phyloP scores from a whole-genome alignment of 1,140 invertebrate species.

The Drosophila nigrodunni region DNA sequence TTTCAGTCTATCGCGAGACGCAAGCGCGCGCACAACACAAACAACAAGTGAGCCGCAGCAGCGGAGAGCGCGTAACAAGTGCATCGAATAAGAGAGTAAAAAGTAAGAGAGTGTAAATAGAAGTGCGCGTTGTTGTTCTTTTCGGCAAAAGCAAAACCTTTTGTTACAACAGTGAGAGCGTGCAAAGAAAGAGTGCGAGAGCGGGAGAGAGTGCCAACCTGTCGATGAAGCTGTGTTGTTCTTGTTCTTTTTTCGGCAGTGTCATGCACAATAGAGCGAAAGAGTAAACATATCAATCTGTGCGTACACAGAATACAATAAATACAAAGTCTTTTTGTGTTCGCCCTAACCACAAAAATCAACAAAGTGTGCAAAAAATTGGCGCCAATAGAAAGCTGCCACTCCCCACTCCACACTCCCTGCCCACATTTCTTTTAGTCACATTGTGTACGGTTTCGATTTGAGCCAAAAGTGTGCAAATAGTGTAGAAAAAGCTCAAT shows the following conservation, averaged over 20 bases:
- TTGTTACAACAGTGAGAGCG: not conserved
- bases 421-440: not conserved
- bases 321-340: slow-evolving; percentile 50
- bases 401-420: not conserved
- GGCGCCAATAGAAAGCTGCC: slow-evolving; percentile 55
- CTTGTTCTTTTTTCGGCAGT: no score
- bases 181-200: not conserved
- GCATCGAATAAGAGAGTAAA: slow-evolving; percentile 16
- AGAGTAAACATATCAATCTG: slow-evolving; percentile 22
- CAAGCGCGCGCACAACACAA: slow-evolving; percentile 68
- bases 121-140: no score
- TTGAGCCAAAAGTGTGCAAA: slow-evolving; percentile 34
- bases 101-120: slow-evolving; percentile 10
- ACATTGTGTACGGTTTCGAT: slow-evolving; percentile 7
- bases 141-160: no score
- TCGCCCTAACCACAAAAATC: slow-evolving; percentile 61
- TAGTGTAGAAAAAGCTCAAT: slow-evolving; percentile 28
- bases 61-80: slow-evolving; percentile 31
- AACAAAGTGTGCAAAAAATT: slow-evolving; percentile 70
- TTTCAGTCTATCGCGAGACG: slow-evolving; percentile 63
- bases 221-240: no score
- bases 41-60: slow-evolving; percentile 18
- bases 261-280: not conserved
- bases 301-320: slow-evolving; percentile 5
- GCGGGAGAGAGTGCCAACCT: not conserved